Base-by-base conservation (phyloP, 2,113 vertebrate genomes). In the Rhinolophus sinicus region DNA sequence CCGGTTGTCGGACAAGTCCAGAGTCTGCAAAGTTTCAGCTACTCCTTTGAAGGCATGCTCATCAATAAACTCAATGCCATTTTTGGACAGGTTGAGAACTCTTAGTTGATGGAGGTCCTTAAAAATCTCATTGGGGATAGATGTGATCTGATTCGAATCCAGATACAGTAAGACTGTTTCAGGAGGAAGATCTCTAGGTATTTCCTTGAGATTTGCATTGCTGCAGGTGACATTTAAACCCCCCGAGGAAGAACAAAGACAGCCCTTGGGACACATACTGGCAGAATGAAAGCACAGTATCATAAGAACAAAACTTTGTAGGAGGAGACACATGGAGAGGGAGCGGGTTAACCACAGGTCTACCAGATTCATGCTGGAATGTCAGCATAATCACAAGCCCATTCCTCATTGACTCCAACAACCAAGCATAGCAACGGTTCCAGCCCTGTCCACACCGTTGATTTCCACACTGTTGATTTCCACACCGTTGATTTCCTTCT, bases 301-400 rank as follows among this genome's bases (percentile, higher is more conserved):
- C 99, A 99, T 99, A 97, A 99, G 99, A 97, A 99, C 99, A 98
- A 99, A 99, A 98, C 99, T 99, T 98, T 99, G 99, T 97, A 99
- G 99, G 97, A 99, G 99, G 98, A 99, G 99, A 99, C 99, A 99
- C 99, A 99, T 99, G 99, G 99, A 99, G 99, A 99, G 99, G 98
- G 99, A 99, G 96, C 99, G 99, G 85, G 99, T 99, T 98, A 99
- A 98, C 99, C 99, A 99, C 99, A 99, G 98, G 99, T 99, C 99
- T 99, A 99, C 99, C 98, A 99, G 99, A 99, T 99, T 99, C 99
- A 99, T 99, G 98, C 99, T 99, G 99, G 98, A 98, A 98, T 98
- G 98, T 99, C 99, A 99, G 99, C 99, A 99, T 99, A 99, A 99
- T 99, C 99, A 98, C 97, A 97, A 92, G 93, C 98, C 99, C 99